phyloP scores from a whole-genome alignment of 64 coral and sea anemone genomes.

The Hydrozoanthus tunicans region DNA sequence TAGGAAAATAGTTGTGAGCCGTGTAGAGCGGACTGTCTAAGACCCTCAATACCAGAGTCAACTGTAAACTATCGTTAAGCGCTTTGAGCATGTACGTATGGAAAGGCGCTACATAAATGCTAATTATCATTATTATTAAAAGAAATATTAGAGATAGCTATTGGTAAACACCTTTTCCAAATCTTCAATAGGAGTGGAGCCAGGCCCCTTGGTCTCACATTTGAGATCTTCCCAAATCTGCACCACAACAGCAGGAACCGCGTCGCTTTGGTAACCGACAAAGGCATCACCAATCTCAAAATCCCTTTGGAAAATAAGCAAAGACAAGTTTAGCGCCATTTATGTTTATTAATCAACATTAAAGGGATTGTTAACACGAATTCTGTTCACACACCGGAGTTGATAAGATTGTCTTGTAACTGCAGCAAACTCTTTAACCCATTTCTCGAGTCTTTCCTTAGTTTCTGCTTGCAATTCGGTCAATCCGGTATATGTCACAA shows the following conservation, averaged over 20 bases:
- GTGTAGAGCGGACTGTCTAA: too few species aligned
- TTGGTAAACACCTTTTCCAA: too few species aligned
- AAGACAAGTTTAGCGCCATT: background rate
- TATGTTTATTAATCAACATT: too few species aligned
- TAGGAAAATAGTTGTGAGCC: too few species aligned
- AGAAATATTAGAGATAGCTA: too few species aligned
- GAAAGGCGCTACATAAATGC: too few species aligned
- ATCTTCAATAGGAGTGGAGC: background rate
- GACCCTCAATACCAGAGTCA: too few species aligned
- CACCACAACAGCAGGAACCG: conserved; percentile 77
- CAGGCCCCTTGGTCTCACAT: background rate
- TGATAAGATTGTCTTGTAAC: background rate
- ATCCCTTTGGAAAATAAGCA: conserved; percentile 13
- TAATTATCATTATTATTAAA: too few species aligned
- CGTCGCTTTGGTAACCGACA: conserved; percentile 91
- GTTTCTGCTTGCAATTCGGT: conserved; percentile 32
- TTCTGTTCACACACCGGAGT: background rate
- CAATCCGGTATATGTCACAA: conserved; percentile 67
- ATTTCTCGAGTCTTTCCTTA: conserved; percentile 41
- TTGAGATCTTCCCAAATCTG: conserved; percentile 69
- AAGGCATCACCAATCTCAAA: conserved; percentile 85
- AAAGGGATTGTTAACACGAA: too few species aligned
- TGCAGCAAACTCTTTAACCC: conserved; percentile 68
- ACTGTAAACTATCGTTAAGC: too few species aligned
- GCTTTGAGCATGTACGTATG: too few species aligned